Evolutionary conservation across 2,797 vertebrate genomes (phyloP), one percentile per base, ranked within the genome.

Genomic region (Coendou prehensilis): DNA sequence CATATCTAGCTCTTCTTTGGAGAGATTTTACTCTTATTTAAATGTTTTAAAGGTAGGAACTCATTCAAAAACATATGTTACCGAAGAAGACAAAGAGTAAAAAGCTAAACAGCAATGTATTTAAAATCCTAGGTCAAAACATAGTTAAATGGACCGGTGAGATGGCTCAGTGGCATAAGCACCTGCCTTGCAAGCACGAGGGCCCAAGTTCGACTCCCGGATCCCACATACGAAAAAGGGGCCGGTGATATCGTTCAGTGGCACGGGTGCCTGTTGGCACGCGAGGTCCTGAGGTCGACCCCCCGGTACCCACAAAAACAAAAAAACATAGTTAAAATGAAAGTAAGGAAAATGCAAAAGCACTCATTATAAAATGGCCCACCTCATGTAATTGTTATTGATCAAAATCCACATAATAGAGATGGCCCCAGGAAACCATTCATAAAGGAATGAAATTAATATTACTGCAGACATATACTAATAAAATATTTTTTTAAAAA

Each of bases 341-440:
- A 50, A 45, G 41, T 85, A 33, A 88, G 13, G 41, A 8, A 95
- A 96, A 86, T 85, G 41, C 5, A 67, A 75, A 96, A 93, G 50
- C 26, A 47, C 17, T 87, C 89, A 52, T 6, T 22, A 23, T 20
- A 61, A 91, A 95, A 78, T 45, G 69, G 15, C 57, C 75, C 54
- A 85, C n/a, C 90, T 41, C 30, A 47, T 9, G 50, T 45, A 78
- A 97, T 69, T 61, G 33, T 89, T 93, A 92, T 78, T 96, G 80
- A 96, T 96, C 50, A 90, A 95, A 96, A 87, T 80, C 63, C 18
- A 30, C 61, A 7, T 83, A 88, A 94, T 67, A 85, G 52, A 63
- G 30, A 93, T 81, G 73, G 41, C 78, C 61, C 30, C 5, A 11
- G 30, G 50, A 96, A 92, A 45, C 15, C n/a, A 52, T 92, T 84